A percentile compares a stretch with the other conserved stretches of the same genome.
Evolutionary conservation across 2,113 vertebrate genomes (phyloP).

Genomic region (Seriola aureovittata): DNA sequence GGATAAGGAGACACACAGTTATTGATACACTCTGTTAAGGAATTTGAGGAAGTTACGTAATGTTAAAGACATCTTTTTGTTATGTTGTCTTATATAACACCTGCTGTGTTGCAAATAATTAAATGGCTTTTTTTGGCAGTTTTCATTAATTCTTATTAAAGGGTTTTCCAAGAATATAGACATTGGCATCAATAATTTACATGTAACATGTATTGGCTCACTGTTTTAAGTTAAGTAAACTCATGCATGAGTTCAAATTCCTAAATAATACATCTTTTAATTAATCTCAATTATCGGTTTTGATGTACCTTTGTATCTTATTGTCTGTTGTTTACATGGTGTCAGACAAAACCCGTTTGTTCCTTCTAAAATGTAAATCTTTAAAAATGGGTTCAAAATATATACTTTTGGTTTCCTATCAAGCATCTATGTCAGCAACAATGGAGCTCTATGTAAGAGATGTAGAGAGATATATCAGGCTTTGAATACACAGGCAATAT

Average conservation of each 20-base stretch:
- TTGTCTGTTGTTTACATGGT: too few species aligned
- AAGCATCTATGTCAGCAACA: not conserved
- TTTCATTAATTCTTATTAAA: not conserved
- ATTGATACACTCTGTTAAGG: conserved; percentile 33
- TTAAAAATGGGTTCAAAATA: too few species aligned
- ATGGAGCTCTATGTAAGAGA: too few species aligned
- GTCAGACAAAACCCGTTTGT: too few species aligned
- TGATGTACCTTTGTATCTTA: too few species aligned
- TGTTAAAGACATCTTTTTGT: conserved; percentile 17
- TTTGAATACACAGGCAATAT: not conserved
- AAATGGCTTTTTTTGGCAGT: not conserved
- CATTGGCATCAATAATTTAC: not conserved
- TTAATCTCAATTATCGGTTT: too few species aligned
- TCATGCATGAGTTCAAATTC: not conserved
- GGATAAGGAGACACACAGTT: conserved; percentile 16
- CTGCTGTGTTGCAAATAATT: not conserved
- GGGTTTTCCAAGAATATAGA: not conserved
- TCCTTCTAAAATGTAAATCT: too few species aligned
- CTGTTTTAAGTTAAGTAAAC: not conserved
- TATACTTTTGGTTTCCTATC: too few species aligned
- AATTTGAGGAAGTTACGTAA: not conserved
- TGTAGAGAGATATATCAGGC: too few species aligned
- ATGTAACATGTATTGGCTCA: not conserved
- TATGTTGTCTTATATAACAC: conserved; percentile 1
- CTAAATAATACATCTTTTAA: too few species aligned